A percentile compares a stretch with the other conserved stretches of the same genome.
Evolutionary conservation across 2,113 vertebrate genomes (phyloP).

Genomic region (Dolichallabes microphthalmus): DNA sequence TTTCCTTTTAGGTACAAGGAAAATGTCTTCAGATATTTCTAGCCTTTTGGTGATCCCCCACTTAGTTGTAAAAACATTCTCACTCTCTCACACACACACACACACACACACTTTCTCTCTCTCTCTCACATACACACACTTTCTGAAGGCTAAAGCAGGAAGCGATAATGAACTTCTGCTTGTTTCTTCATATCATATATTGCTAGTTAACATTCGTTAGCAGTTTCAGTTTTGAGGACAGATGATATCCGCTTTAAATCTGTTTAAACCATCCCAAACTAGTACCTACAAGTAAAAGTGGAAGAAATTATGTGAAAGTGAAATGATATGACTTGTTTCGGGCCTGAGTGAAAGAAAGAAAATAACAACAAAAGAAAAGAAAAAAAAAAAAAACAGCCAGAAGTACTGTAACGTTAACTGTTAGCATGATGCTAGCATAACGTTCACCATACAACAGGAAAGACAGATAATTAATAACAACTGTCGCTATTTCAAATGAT

Average conservation of each 20-base stretch:
- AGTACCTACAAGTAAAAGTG: not conserved
- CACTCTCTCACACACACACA: not conserved
- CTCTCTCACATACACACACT: not conserved
- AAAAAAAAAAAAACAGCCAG: not conserved
- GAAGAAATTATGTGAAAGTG: not conserved
- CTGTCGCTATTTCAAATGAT: not conserved
- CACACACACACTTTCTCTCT: not conserved
- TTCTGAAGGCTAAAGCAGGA: constrained; percentile 31
- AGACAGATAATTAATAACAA: not conserved
- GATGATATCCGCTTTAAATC: too few relatives aligned
- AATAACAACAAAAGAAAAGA: not conserved
- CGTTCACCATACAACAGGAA: not conserved
- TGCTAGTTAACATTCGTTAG: not conserved
- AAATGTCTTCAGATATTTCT: not conserved
- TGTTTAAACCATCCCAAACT: not conserved
- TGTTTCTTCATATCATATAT: not conserved
- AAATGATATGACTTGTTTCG: not conserved
- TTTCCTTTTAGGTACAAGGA: not conserved
- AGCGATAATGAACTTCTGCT: constrained; percentile 25
- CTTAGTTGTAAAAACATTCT: not conserved
- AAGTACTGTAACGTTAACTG: not conserved
- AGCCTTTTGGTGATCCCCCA: not conserved
- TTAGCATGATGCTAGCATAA: not conserved
- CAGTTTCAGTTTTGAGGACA: not conserved
- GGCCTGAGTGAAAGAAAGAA: not conserved